Base-by-base conservation (phyloP, 2,888 invertebrate species). In the Platycheirus albimanus region DNA sequence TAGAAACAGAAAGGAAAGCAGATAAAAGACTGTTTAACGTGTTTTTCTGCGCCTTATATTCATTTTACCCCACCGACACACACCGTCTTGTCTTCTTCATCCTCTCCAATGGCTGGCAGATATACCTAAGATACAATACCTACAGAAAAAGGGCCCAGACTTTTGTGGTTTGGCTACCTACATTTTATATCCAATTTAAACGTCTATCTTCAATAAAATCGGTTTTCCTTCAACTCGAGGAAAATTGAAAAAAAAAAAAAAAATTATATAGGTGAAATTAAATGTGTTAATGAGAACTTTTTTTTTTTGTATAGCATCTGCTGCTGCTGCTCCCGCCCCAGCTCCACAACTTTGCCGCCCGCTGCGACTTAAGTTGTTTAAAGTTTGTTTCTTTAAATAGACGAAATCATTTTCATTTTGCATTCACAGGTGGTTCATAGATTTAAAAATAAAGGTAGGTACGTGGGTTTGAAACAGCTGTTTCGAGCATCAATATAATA, bases 231-330 rank as follows among this genome's bases (percentile, higher is more conserved):
- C 43, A 71, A 28, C 61, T 36, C 17, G 24, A 51, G 15, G 41
- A 17, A 30, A 43, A 36, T 24, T 24, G 20, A 41, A 38, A 11
- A 43, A 63, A 41, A 38, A 11, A 43, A 63, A 47, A 64, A 56
- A 51, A 61, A 61, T 56, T 83, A 83, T 83, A 64, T 83, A 78
- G 83, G 78, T 78, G 83, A 83, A 83, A 74, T 78, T 78, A 83
- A 83, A 83, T 83, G 83, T 83, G 83, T 83, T 83, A 83, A 83
- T 83, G 78, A 83, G 83, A 56, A 45, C 38, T 43, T 43, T 64
- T 71, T 72, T 63, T n/a, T 38, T 28, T 13, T 49, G 5, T 75
- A 66, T 58, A 51, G 56, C 64, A 64, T 83, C 78, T 61, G 52
- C n/a, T n/a, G n/a, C n/a, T n/a, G n/a, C n/a, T n/a, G n/a, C n/a